Percentiles rank a stretch among this genome's conserved stretches.
Evolutionary conservation across 1,140 invertebrate species (phyloP).

Genomic region (Brachystomella parvula): DNA sequence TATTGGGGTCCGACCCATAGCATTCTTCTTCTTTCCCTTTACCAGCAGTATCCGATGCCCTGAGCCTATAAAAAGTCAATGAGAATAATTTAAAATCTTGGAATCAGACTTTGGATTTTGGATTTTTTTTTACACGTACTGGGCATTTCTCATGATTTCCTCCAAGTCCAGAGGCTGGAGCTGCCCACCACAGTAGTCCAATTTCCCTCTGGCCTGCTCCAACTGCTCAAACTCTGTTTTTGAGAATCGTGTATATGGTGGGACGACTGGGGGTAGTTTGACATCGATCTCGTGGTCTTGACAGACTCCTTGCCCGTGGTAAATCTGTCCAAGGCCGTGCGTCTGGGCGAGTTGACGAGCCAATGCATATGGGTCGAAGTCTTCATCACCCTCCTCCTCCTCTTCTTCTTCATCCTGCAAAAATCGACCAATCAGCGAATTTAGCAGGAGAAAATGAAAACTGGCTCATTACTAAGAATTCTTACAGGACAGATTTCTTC

Average conservation of each 20-base stretch:
- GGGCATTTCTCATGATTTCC: constrained; percentile 17
- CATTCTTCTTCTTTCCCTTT: not conserved
- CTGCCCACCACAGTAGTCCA: constrained; percentile 23
- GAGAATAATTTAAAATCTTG: not conserved
- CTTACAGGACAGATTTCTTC: constrained; percentile 18
- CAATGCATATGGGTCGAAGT: constrained; percentile 15
- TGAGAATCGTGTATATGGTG: constrained; percentile 15
- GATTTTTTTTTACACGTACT: constrained; percentile 13
- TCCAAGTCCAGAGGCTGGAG: constrained; percentile 29
- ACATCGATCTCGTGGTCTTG: constrained; percentile 16
- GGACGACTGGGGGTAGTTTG: constrained; percentile 10
- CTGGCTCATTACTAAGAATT: not conserved
- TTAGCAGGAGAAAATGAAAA: not conserved
- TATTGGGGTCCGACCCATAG: not conserved
- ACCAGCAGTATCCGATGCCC: not conserved
- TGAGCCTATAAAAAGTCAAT: not conserved
- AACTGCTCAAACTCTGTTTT: constrained; percentile 24
- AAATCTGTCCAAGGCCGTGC: constrained; percentile 23
- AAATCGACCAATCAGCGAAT: not conserved
- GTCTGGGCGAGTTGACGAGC: constrained; percentile 21
- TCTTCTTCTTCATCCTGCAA: constrained; percentile 5
- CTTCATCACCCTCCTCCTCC: constrained; percentile 11
- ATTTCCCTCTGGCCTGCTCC: constrained; percentile 21
- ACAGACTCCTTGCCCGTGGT: constrained; percentile 30
- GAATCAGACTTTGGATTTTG: not conserved